Conservation (phyloP, 2,113 vertebrate genomes). For the Pyxicephalus adspersus region DNA sequence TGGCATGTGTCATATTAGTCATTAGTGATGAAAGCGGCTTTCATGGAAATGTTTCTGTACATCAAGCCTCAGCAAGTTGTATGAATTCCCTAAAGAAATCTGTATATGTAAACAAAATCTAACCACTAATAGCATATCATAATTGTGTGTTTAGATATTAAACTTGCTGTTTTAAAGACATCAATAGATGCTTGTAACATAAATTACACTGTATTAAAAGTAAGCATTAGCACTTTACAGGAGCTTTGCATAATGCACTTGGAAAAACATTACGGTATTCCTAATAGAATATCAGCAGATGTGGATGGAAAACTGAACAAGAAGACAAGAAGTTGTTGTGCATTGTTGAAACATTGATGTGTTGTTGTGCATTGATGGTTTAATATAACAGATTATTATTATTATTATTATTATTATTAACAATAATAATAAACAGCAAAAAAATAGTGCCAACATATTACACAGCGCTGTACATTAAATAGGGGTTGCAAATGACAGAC, state of each 20-base stretch:
- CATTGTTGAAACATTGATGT: too few relatives aligned
- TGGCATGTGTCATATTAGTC: background rate
- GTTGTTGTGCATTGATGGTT: too few relatives aligned
- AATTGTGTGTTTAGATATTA: constrained; percentile 4
- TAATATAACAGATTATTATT: too few relatives aligned
- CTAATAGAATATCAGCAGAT: too few relatives aligned
- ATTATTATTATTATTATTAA: too few relatives aligned
- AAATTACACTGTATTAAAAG: constrained; percentile 16
- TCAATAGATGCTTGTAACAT: constrained; percentile 11
- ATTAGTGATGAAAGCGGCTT: background rate
- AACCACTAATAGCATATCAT: constrained; percentile 7
- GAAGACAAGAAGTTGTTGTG: too few relatives aligned
- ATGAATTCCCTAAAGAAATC: background rate
- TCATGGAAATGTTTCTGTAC: background rate
- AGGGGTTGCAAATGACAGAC: too few relatives aligned
- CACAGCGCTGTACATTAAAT: too few relatives aligned
- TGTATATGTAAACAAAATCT: constrained; percentile 2
- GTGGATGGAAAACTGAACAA: too few relatives aligned
- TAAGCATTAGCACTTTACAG: background rate
- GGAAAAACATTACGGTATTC: too few relatives aligned
- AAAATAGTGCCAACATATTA: too few relatives aligned
- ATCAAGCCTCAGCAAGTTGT: background rate
- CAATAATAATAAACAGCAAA: too few relatives aligned
- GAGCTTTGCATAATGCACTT: constrained; percentile 6
- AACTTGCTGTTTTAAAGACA: background rate